A percentile compares a stretch with the other conserved stretches of the same genome.
These are phyloP conservation scores for Orius laevigatus DNA, from an alignment of 1,140 invertebrate species.

Conservation along the genomic window DNA sequence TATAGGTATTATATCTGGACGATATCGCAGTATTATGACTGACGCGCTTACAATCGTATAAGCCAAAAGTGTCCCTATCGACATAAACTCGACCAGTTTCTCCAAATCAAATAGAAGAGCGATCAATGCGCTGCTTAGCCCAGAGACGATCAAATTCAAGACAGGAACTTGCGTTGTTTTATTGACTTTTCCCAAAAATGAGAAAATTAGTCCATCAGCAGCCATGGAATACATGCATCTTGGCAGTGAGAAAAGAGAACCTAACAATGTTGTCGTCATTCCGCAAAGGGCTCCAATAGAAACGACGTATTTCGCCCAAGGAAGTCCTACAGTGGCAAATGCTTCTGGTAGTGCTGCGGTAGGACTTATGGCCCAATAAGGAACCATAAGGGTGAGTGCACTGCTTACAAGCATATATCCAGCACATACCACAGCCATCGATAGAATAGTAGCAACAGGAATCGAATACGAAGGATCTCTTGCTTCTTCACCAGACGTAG, in stretches of 20 bases:
- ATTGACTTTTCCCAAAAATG: conserved; percentile 57
- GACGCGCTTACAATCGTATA: conserved; percentile 82
- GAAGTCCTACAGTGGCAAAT: conserved; percentile 49
- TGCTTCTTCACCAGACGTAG: conserved; percentile 49
- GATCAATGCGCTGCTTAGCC: conserved; percentile 56
- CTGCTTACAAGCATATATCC: conserved; percentile 59
- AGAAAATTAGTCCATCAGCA: conserved; percentile 67
- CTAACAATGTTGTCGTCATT: conserved; percentile 74
- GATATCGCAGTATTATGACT: conserved; percentile 70
- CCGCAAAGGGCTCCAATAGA: conserved; percentile 76
- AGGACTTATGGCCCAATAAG: conserved; percentile 45
- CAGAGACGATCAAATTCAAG: conserved; percentile 61
- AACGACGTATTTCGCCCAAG: conserved; percentile 77
- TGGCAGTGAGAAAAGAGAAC: conserved; percentile 68
- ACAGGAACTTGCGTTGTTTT: conserved; percentile 64
- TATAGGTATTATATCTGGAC: conserved; percentile 39
- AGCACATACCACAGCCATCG: conserved; percentile 25
- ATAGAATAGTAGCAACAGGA: conserved; percentile 40
- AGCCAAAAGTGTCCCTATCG: conserved; percentile 76
- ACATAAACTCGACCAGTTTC: conserved; percentile 87
- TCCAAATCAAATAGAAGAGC: conserved; percentile 77
- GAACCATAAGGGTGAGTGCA: conserved; percentile 69
- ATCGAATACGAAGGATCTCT: conserved; percentile 41
- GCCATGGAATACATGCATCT: conserved; percentile 81
- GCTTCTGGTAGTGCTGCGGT: conserved; percentile 72